phyloP scores from a whole-genome alignment of 2,888 invertebrate species.

The Lepidocyrtinus sp. region DNA sequence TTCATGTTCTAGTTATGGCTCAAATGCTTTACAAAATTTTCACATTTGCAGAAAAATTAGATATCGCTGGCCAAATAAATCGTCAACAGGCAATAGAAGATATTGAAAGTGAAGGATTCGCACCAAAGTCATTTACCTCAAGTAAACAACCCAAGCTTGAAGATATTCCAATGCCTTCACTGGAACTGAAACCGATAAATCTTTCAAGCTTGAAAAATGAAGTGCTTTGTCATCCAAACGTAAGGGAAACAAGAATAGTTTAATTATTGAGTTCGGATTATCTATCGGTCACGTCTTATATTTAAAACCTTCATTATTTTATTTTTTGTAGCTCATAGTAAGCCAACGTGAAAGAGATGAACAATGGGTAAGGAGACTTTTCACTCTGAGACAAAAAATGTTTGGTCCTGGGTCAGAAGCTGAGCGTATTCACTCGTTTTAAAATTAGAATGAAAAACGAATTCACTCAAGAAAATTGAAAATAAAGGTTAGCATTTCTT shows the following conservation, averaged over 20 bases:
- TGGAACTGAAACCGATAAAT: constrained; percentile 68
- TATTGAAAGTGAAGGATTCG: constrained; percentile 67
- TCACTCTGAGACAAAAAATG: constrained; percentile 64
- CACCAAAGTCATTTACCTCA: constrained; percentile 64
- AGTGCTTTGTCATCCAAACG: constrained; percentile 67
- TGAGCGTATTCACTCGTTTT: constrained; percentile 57
- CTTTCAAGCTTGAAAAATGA: constrained; percentile 65
- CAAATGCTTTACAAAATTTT: neutral
- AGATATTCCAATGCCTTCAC: constrained; percentile 67
- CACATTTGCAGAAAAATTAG: constrained; percentile 68
- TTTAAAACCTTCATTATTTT: constrained; percentile 17
- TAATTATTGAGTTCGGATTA: no score
- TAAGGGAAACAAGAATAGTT: constrained; percentile 57
- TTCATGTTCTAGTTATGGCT: neutral
- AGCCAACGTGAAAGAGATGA: constrained; percentile 68
- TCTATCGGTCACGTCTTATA: no score
- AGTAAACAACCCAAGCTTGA: constrained; percentile 56
- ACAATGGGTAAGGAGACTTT: constrained; percentile 66
- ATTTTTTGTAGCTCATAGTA: constrained; percentile 62
- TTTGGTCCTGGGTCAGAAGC: constrained; percentile 48
- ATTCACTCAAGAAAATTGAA: no score
- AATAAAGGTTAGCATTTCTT: no score
- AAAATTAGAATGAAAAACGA: no score
- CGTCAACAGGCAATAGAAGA: constrained; percentile 66
- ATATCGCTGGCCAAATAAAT: constrained; percentile 63